Percentiles rank a stretch among this genome's conserved stretches.
Evolutionary conservation across 2,797 vertebrate species (phyloP).

Genomic region (Hippoglossus hippoglossus): DNA sequence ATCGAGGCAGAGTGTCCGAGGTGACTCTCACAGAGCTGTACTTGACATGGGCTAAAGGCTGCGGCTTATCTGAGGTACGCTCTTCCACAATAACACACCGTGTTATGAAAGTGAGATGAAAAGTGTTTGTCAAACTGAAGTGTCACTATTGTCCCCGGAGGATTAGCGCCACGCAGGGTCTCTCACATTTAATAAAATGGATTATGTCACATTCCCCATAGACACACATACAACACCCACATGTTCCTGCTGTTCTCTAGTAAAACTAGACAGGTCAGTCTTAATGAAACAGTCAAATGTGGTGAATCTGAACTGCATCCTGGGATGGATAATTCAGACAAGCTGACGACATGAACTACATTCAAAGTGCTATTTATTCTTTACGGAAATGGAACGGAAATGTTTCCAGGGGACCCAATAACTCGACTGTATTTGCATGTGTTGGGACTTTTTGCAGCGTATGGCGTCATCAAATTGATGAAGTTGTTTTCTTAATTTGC

Average conservation of each 20-base stretch:
- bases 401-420: no score
- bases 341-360: background rate
- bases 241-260: background rate
- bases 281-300: slow-evolving; percentile 22
- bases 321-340: slow-evolving; percentile 39
- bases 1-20: slow-evolving; percentile 51
- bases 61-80: slow-evolving; percentile 29
- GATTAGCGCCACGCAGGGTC: slow-evolving; percentile 43
- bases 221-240: slow-evolving; percentile 1
- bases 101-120: slow-evolving; percentile 40
- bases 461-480: no score
- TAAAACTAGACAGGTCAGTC: background rate
- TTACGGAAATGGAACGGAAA: no score
- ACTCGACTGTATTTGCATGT: no score
- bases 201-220: slow-evolving; percentile 18
- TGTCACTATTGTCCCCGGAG: slow-evolving; percentile 51
- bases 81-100: slow-evolving; percentile 1
- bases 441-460: no score
- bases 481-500: no score
- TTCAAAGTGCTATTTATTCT: no score
- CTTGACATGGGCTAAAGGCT: slow-evolving; percentile 52
- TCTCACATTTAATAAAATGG: slow-evolving; percentile 33
- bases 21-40: slow-evolving; percentile 50
- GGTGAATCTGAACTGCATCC: slow-evolving; percentile 17
- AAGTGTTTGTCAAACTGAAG: slow-evolving; percentile 60